Evolutionary conservation across 2,797 vertebrate species (phyloP).

Genomic region (Serranus cabrilla): DNA sequence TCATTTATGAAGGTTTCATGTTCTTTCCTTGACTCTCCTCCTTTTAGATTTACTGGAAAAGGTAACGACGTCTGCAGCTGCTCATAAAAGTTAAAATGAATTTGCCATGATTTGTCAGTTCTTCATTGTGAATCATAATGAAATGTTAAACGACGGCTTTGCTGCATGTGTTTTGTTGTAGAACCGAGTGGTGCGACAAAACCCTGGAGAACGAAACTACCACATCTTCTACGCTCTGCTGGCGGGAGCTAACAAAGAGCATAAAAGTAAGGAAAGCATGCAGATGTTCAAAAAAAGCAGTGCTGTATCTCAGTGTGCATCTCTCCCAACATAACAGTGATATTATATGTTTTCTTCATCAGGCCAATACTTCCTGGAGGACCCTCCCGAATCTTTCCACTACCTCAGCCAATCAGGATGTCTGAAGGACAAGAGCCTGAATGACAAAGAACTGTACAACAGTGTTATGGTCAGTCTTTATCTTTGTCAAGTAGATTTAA

Average conservation of each 20-base stretch:
- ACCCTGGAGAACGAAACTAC: slow-evolving; percentile 94
- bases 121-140: slow-evolving; percentile 12
- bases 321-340: neutral
- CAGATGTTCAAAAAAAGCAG: neutral
- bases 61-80: slow-evolving; percentile 79
- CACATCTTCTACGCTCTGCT: slow-evolving; percentile 95
- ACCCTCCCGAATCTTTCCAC: slow-evolving; percentile 87
- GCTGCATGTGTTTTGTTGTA: slow-evolving; percentile 74
- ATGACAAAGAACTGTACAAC: slow-evolving; percentile 90
- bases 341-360: slow-evolving; percentile 21
- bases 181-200: slow-evolving; percentile 95
- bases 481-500: neutral
- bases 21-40: slow-evolving; percentile 80
- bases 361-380: slow-evolving; percentile 88
- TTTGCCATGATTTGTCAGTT: slow-evolving; percentile 8
- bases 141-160: slow-evolving; percentile 35
- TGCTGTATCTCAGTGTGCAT: neutral
- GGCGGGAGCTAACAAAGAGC: slow-evolving; percentile 87
- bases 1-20: neutral
- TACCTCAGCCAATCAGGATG: slow-evolving; percentile 94
- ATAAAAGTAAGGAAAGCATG: slow-evolving; percentile 85
- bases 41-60: slow-evolving; percentile 94
- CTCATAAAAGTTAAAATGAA: neutral
- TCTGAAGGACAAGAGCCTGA: slow-evolving; percentile 90
- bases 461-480: slow-evolving; percentile 90